Conservation (phyloP, 2,797 vertebrate genomes). For the Zalophus californianus region DNA sequence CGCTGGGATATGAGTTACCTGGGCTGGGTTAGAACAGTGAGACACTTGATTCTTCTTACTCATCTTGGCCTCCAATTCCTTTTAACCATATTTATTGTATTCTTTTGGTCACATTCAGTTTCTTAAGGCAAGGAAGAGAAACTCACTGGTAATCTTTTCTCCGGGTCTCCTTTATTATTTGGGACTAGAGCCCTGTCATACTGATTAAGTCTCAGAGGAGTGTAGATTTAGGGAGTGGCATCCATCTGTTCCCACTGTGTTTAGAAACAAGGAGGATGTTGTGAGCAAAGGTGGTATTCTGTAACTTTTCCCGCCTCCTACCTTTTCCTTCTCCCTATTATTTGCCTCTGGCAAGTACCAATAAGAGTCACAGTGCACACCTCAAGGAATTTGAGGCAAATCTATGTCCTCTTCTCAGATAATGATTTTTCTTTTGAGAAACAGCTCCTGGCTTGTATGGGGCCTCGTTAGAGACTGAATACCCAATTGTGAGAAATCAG, state of each 20-base stretch:
- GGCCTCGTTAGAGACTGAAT: background rate
- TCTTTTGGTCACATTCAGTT: background rate
- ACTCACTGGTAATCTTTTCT: background rate
- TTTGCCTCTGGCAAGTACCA: background rate
- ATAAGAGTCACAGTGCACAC: background rate
- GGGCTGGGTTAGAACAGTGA: background rate
- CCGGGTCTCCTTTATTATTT: background rate
- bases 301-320: background rate
- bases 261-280: slow-evolving; percentile 5
- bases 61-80: background rate
- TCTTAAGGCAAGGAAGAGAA: slow-evolving; percentile 3
- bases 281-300: background rate
- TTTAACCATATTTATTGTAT: background rate
- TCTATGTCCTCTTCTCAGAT: background rate
- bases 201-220: background rate
- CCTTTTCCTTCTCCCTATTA: background rate
- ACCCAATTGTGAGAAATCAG: background rate
- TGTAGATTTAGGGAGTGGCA: background rate
- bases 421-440: slow-evolving; percentile 7
- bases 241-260: background rate
- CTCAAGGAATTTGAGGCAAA: background rate
- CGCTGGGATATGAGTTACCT: background rate
- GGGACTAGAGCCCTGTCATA: background rate
- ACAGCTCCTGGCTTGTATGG: background rate
- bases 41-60: background rate